Conservation (phyloP, 2,888 invertebrate species). For the Coelogynopora nodosa region DNA sequence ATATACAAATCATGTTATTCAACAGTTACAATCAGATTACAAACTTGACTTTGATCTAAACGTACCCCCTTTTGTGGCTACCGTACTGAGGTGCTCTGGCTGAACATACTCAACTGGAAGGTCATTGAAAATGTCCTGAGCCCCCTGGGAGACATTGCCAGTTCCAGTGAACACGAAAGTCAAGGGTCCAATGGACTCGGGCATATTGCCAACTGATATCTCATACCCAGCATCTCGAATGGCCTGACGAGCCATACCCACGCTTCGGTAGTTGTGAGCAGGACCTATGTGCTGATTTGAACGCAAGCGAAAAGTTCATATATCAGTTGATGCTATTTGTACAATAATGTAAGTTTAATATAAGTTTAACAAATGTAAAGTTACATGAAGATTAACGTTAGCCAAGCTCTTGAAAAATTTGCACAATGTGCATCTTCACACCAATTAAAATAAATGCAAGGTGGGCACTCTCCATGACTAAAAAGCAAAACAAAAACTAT, state of each 20-base stretch:
- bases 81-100: constrained; percentile 86
- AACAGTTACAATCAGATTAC: not conserved
- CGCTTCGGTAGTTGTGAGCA: constrained; percentile 95
- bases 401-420: too few relatives aligned
- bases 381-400: too few relatives aligned
- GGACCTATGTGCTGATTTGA: constrained; percentile 80
- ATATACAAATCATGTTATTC: constrained; percentile 32
- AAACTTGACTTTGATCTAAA: constrained; percentile 38
- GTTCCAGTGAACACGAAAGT: constrained; percentile 97
- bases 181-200: constrained; percentile 90
- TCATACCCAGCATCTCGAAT: constrained; percentile 98
- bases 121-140: constrained; percentile 79
- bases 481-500: too few relatives aligned
- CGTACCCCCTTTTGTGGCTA: constrained; percentile 90
- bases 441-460: too few relatives aligned
- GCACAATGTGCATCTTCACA: too few relatives aligned
- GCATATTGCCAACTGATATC: constrained; percentile 89
- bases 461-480: too few relatives aligned
- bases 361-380: too few relatives aligned
- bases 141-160: constrained; percentile 81
- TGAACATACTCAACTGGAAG: constrained; percentile 94
- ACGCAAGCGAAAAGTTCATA: not conserved
- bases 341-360: not conserved
- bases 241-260: constrained; percentile 93
- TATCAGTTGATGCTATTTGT: not conserved